A percentile compares a stretch with the other conserved stretches of the same genome.
phyloP scores from a whole-genome alignment of 2,888 invertebrate species.

The Tillus elongatus region DNA sequence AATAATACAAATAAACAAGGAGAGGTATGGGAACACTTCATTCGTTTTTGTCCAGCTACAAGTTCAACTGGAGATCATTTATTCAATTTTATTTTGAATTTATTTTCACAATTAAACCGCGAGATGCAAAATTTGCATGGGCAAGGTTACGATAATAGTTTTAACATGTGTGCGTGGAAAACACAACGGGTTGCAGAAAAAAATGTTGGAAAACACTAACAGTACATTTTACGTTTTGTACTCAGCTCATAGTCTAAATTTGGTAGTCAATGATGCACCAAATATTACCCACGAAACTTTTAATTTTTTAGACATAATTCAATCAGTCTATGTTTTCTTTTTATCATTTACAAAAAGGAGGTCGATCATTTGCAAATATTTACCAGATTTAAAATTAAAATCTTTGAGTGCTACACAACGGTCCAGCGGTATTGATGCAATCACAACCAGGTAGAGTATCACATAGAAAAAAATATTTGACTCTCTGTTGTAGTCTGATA shows the following conservation, averaged over 20 bases:
- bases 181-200: slow-evolving; percentile 24
- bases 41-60: slow-evolving; percentile 18
- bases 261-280: slow-evolving; percentile 27
- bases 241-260: slow-evolving; percentile 24
- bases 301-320: slow-evolving; percentile 16
- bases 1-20: slow-evolving; percentile 10
- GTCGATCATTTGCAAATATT: slow-evolving; percentile 11
- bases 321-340: slow-evolving; percentile 23
- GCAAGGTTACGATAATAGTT: slow-evolving; percentile 27
- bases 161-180: slow-evolving; percentile 27
- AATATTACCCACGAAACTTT: slow-evolving; percentile 17
- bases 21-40: slow-evolving; percentile 18
- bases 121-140: slow-evolving; percentile 21
- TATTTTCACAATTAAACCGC: slow-evolving; percentile 14
- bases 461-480: too few relatives aligned
- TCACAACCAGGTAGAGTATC: too few relatives aligned
- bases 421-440: too few relatives aligned
- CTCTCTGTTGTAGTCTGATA: too few relatives aligned
- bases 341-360: slow-evolving; percentile 21
- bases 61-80: slow-evolving; percentile 20
- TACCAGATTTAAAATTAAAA: slow-evolving; percentile 21
- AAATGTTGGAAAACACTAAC: slow-evolving; percentile 22
- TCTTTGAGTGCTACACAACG: slow-evolving; percentile 17
- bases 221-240: slow-evolving; percentile 27
- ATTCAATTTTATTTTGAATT: too few relatives aligned